Evolutionary conservation across 2,113 vertebrate genomes (phyloP).

Genomic region (Piliocolobus tephrosceles): DNA sequence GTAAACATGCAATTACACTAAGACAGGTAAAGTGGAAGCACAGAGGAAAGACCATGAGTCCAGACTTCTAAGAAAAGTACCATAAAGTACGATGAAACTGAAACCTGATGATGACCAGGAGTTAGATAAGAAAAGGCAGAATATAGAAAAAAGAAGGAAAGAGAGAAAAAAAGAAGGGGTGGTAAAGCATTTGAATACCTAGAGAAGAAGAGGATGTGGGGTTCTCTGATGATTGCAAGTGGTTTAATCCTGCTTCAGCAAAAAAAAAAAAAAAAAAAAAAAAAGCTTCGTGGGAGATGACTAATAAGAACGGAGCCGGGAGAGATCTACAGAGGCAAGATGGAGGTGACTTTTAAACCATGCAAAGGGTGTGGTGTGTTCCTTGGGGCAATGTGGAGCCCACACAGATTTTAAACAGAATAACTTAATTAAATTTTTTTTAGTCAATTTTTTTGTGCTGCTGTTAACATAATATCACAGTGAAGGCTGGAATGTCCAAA

Average conservation of each 20-base stretch:
- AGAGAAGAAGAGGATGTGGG: not conserved
- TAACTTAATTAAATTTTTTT: not conserved
- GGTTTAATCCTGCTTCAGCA: not conserved
- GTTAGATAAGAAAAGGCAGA: not conserved
- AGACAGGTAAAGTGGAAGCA: not conserved
- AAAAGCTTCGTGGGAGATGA: no score
- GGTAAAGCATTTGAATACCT: not conserved
- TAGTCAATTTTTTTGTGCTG: not conserved
- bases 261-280: not conserved
- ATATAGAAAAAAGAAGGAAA: not conserved
- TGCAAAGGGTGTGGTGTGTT: not conserved
- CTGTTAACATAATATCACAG: not conserved
- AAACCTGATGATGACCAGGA: not conserved
- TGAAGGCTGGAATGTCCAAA: not conserved
- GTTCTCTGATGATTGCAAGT: not conserved
- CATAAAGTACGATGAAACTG: not conserved
- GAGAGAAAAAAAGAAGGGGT: not conserved
- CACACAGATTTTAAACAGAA: not conserved
- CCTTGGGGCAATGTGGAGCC: not conserved
- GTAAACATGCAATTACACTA: not conserved
- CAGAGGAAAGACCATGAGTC: not conserved
- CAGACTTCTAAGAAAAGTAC: not conserved
- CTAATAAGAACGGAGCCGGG: not conserved
- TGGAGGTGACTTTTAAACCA: not conserved
- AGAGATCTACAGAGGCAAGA: not conserved